These are phyloP conservation scores for Henricia sp. DNA, from an alignment of 53 echinoderm and acorn worm species.

Conservation along the genomic window DNA sequence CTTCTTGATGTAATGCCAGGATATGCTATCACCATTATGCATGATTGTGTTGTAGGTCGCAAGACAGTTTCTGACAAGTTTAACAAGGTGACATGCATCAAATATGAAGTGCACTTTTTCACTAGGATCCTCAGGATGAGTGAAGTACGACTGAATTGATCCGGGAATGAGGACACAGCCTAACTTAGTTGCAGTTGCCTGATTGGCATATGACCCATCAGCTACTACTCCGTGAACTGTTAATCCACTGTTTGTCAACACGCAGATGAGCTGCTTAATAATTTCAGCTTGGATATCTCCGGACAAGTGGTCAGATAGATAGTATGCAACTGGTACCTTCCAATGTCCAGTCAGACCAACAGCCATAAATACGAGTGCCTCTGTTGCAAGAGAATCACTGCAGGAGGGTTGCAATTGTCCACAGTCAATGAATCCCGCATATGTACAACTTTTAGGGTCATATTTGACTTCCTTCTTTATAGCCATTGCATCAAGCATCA, in stretches of 20 bases:
- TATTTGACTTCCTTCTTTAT: not conserved
- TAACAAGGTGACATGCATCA: constrained; percentile 64
- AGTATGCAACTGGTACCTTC: constrained; percentile 41
- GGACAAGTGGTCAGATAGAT: constrained; percentile 15
- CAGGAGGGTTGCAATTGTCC: not conserved
- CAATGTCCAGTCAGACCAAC: constrained; percentile 19
- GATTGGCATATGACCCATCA: constrained; percentile 69
- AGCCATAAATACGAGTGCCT: constrained; percentile 7
- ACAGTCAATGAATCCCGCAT: not conserved
- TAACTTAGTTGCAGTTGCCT: constrained; percentile 51
- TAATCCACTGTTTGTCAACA: constrained; percentile 53
- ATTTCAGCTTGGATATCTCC: constrained; percentile 35
- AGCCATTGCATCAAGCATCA: constrained; percentile 44
- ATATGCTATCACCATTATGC: constrained; percentile 48
- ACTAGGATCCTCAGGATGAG: constrained; percentile 48
- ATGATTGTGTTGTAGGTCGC: constrained; percentile 53
- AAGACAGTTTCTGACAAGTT: constrained; percentile 48
- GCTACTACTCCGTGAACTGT: constrained; percentile 62
- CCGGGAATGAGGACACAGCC: constrained; percentile 37
- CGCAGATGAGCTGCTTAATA: constrained; percentile 43
- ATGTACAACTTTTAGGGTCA: not conserved
- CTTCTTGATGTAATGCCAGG: constrained; percentile 66
- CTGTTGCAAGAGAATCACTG: not conserved
- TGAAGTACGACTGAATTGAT: not conserved
- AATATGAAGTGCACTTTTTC: constrained; percentile 67